phyloP scores from a whole-genome alignment of 2,113 vertebrate species.

The Glaucidium brasilianum region DNA sequence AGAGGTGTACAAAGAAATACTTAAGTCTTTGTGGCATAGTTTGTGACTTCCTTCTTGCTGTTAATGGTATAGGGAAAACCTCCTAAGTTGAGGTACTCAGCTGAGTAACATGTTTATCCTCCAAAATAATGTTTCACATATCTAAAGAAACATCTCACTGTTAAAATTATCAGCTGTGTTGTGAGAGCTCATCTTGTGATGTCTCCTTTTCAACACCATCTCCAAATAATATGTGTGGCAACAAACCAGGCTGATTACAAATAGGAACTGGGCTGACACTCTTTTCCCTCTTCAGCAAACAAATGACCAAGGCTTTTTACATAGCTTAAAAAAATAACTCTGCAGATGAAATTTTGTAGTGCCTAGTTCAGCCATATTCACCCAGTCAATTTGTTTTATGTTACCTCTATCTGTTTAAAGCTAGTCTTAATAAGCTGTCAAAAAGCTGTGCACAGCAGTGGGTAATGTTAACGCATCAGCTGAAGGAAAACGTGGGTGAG shows the following conservation, averaged over 20 bases:
- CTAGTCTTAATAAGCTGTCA: not conserved
- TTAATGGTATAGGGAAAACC: not conserved
- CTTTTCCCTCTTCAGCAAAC: not conserved
- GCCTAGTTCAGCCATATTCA: not conserved
- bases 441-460: not conserved
- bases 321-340: not conserved
- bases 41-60: not conserved
- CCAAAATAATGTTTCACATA: not conserved
- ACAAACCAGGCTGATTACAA: not conserved
- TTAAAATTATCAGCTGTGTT: not conserved
- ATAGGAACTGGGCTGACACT: not conserved
- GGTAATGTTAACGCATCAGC: not conserved
- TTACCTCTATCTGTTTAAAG: not conserved
- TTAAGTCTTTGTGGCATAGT: not conserved
- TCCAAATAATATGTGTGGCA: not conserved
- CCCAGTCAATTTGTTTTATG: not conserved
- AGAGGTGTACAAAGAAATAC: not conserved
- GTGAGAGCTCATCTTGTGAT: not conserved
- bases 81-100: not conserved
- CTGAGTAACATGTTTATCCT: not conserved
- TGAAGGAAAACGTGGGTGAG: not conserved
- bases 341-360: not conserved
- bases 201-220: not conserved
- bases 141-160: not conserved
- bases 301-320: not conserved